A percentile compares a stretch with the other conserved stretches of the same genome.
Evolutionary conservation across 1,140 invertebrate genomes (phyloP).

Genomic region (Ganaspis sp.): DNA sequence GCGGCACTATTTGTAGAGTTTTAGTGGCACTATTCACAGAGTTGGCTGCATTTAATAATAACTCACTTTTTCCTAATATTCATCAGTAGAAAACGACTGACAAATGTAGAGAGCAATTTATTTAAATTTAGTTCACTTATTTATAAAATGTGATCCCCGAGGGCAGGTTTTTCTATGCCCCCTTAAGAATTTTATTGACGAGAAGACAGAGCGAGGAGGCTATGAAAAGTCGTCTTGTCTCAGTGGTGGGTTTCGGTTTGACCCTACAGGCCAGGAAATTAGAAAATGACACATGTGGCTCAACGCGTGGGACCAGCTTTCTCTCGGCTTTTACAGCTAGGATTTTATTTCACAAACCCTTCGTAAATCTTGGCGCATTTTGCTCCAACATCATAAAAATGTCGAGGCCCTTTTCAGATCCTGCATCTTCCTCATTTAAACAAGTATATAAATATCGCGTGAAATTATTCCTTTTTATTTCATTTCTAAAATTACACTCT

Average conservation of each 20-base stretch:
- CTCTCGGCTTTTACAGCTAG: neutral
- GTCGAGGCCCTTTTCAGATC: neutral
- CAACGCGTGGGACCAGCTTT: conserved; percentile 23
- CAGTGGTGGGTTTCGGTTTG: too few species aligned
- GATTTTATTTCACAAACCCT: conserved; percentile 7
- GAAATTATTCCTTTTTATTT: neutral
- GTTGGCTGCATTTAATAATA: too few species aligned
- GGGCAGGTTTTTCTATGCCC: too few species aligned
- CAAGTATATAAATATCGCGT: neutral
- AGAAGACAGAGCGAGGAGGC: too few species aligned
- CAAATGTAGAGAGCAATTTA: too few species aligned
- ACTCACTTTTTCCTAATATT: too few species aligned
- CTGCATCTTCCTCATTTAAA: neutral
- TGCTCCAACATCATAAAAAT: neutral
- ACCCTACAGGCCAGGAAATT: neutral
- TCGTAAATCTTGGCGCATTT: neutral
- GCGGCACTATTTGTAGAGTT: too few species aligned
- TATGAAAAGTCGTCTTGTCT: neutral
- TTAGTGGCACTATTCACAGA: too few species aligned
- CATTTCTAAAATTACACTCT: neutral
- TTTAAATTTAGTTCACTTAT: too few species aligned
- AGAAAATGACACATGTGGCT: conserved; percentile 5
- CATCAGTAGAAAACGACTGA: too few species aligned
- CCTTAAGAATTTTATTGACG: neutral
- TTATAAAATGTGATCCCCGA: too few species aligned